phyloP scores from a whole-genome alignment of 2,888 invertebrate genomes.

The Meteorus cinctellus region DNA sequence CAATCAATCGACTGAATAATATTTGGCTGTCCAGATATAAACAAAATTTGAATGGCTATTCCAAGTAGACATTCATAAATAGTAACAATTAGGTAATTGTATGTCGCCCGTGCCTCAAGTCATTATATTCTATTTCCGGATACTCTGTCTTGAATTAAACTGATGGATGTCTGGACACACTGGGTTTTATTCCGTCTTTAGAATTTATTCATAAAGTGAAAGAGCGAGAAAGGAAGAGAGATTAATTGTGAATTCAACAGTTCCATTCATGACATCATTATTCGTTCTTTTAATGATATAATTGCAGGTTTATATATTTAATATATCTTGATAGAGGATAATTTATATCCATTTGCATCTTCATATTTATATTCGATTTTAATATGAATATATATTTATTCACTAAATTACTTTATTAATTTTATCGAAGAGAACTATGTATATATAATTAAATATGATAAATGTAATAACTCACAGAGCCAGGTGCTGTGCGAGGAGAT shows the following conservation, averaged over 20 bases:
- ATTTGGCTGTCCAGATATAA: neutral
- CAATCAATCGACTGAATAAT: neutral
- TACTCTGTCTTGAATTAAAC: constrained; percentile 4
- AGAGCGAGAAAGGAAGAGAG: neutral
- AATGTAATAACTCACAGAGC: constrained; percentile 63
- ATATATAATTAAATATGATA: constrained; percentile 3
- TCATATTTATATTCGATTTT: neutral
- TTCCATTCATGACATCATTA: neutral
- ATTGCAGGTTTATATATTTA: neutral
- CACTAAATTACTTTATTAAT: neutral
- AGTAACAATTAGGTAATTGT: constrained; percentile 4
- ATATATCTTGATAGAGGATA: neutral
- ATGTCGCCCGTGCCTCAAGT: constrained; percentile 3
- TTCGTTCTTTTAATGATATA: neutral
- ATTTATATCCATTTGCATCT: too few relatives aligned
- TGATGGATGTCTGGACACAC: constrained; percentile 1
- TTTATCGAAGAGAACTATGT: neutral
- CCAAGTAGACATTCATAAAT: neutral
- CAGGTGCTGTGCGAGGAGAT: constrained; percentile 67
- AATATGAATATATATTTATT: neutral
- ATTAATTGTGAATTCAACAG: neutral
- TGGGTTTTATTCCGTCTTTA: neutral
- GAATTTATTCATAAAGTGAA: constrained; percentile 6
- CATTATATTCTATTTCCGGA: constrained; percentile 20
- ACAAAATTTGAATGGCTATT: neutral